These are phyloP conservation scores for Keiferia lycopersicella DNA, from an alignment of 2,888 invertebrate species.

Conservation along the genomic window DNA sequence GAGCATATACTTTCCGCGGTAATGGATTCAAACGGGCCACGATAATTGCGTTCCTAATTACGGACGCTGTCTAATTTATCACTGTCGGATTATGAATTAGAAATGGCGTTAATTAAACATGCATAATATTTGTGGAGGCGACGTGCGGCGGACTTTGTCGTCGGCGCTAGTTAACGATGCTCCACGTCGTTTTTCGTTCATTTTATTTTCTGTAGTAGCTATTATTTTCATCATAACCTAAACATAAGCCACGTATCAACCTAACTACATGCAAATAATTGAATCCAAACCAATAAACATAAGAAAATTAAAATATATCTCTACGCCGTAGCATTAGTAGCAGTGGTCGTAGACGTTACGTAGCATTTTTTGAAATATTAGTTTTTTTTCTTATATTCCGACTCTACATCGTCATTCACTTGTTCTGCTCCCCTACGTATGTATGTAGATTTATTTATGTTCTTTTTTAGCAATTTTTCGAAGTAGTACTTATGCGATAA, in stretches of 20 bases:
- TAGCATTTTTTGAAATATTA: no score
- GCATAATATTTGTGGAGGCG: constrained; percentile 72
- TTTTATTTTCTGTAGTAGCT: background rate
- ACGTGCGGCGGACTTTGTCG: constrained; percentile 30
- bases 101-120: constrained; percentile 76
- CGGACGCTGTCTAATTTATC: constrained; percentile 74
- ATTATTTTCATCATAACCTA: background rate
- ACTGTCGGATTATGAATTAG: constrained; percentile 80
- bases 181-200: background rate
- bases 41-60: constrained; percentile 80
- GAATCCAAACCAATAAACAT: background rate
- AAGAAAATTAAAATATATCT: background rate
- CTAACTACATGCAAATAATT: background rate
- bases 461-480: no score
- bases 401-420: no score
- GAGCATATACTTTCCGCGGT: constrained; percentile 66
- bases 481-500: no score
- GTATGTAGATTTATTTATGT: no score
- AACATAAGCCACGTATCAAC: background rate
- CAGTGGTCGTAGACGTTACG: background rate
- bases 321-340: background rate
- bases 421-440: no score
- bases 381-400: no score
- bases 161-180: background rate
- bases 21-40: constrained; percentile 78